phyloP scores from a whole-genome alignment of 2,113 vertebrate genomes.

The Burhinus oedicnemus region DNA sequence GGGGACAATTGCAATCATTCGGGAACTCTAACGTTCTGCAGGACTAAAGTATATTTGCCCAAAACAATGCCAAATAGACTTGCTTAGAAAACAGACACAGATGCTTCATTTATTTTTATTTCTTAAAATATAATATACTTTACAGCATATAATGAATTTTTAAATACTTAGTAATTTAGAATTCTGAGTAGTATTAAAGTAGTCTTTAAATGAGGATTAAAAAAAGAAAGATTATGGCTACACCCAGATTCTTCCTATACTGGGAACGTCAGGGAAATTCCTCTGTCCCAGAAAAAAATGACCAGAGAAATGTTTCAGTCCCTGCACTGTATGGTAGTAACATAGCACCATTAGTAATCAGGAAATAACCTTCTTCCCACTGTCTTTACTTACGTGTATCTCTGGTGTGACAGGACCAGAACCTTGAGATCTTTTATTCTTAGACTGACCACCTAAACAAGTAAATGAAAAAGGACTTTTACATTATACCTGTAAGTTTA shows the following conservation, averaged over 20 bases:
- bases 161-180: background rate
- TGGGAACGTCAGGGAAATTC: background rate
- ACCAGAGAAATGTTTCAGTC: background rate
- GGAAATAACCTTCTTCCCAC: background rate
- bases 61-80: background rate
- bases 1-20: background rate
- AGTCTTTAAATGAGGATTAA: background rate
- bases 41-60: background rate
- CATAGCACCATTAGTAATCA: background rate
- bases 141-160: background rate
- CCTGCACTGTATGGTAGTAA: background rate
- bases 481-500: too few species aligned
- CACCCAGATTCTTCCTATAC: background rate
- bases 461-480: too few species aligned
- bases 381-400: background rate
- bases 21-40: background rate
- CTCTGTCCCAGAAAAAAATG: background rate
- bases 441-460: too few species aligned
- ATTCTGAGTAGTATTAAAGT: background rate
- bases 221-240: background rate
- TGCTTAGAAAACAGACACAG: background rate
- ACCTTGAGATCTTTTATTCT: too few species aligned
- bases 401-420: background rate
- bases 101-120: background rate
- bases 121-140: background rate